A percentile compares a stretch with the other conserved stretches of the same genome.
Conservation (phyloP, 2,797 vertebrate species). For the Coracias cyanogaster region DNA sequence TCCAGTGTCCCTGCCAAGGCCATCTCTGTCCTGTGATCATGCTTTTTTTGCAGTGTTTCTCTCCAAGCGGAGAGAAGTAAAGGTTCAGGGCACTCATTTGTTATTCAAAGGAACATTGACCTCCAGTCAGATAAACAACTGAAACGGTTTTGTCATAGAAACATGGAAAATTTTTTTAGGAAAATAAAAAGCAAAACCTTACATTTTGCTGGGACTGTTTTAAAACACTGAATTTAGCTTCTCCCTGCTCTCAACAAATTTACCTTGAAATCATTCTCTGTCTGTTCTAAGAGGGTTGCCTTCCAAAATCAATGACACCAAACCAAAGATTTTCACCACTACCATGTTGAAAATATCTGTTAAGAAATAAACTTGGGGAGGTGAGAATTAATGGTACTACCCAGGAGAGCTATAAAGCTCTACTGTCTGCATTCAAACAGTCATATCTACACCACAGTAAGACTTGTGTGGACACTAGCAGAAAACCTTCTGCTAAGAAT, state of each 20-base stretch:
- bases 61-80: slow-evolving; percentile 2
- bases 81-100: background rate
- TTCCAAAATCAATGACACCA: background rate
- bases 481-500: background rate
- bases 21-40: background rate
- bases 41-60: background rate
- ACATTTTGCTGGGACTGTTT: background rate
- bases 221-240: background rate
- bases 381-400: background rate
- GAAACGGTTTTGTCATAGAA: background rate
- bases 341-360: background rate
- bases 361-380: background rate
- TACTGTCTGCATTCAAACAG: background rate
- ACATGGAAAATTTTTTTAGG: background rate
- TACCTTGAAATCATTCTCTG: background rate
- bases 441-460: background rate
- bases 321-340: background rate
- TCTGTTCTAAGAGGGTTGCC: background rate
- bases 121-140: background rate
- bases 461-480: background rate
- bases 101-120: slow-evolving; percentile 1
- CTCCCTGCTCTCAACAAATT: background rate
- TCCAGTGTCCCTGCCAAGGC: slow-evolving; percentile 6
- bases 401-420: background rate
- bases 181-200: background rate